Evolutionary conservation across 2,888 invertebrate genomes (phyloP).

Genomic region (Melinaea menophilus): DNA sequence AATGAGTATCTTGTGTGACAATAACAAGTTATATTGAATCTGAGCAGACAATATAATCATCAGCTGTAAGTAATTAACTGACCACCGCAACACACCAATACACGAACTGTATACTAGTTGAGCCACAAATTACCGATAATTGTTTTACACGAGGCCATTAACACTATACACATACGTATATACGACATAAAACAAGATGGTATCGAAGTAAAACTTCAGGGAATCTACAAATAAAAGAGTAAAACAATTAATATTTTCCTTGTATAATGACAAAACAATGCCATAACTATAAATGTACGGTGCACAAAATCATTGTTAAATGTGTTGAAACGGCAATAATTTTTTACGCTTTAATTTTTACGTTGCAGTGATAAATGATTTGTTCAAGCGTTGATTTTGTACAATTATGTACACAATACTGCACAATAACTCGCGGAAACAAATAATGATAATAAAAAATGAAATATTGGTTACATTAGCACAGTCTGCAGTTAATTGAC

Average conservation of each 20-base stretch:
- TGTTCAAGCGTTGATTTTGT: background rate
- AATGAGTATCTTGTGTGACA: background rate
- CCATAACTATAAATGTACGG: background rate
- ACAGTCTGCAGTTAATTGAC: too few species aligned
- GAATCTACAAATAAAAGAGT: too few species aligned
- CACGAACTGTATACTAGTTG: conserved; percentile 29
- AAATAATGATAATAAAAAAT: too few species aligned
- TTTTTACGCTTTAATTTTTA: conserved; percentile 5
- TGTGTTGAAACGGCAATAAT: background rate
- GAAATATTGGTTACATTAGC: too few species aligned
- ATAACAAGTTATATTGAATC: conserved; percentile 28
- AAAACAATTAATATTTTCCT: too few species aligned
- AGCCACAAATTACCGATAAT: conserved; percentile 38
- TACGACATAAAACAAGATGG: background rate
- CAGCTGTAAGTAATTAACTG: conserved; percentile 44
- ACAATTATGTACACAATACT: background rate
- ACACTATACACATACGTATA: conserved; percentile 10
- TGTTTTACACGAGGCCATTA: conserved; percentile 29
- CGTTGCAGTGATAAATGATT: conserved; percentile 2
- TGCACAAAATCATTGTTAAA: background rate
- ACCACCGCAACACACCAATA: conserved; percentile 33
- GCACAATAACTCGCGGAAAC: background rate
- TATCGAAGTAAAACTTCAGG: background rate
- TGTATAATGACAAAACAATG: too few species aligned
- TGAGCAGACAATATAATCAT: conserved; percentile 45